Conservation (phyloP, 2,888 invertebrate genomes). For the Desoria tigrina region DNA sequence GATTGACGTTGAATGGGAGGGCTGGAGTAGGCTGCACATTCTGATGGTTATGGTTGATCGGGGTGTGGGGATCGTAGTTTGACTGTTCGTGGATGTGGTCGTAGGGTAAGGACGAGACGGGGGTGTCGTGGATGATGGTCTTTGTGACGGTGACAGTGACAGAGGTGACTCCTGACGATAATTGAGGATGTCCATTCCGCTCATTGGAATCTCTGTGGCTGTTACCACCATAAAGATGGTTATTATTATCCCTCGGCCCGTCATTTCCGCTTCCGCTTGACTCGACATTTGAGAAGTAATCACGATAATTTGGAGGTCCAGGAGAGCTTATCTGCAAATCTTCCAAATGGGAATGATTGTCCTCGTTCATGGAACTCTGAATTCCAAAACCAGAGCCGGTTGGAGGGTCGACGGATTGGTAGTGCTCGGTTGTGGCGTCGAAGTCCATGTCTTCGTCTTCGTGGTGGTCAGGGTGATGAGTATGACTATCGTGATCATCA, state of each 20-base stretch:
- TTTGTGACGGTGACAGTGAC: conserved; percentile 32
- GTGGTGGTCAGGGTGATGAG: neutral
- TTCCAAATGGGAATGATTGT: conserved; percentile 2
- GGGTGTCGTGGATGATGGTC: conserved; percentile 11
- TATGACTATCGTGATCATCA: conserved; percentile 7
- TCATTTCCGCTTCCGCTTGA: conserved; percentile 18
- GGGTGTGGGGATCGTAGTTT: too few relatives aligned
- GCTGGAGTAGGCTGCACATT: neutral
- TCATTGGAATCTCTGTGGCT: neutral
- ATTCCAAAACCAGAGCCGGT: conserved; percentile 14
- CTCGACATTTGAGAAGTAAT: conserved; percentile 32
- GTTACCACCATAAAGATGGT: neutral
- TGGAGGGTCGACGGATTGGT: conserved; percentile 17
- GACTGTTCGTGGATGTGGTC: too few relatives aligned
- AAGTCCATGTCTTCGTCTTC: conserved; percentile 16
- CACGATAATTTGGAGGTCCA: conserved; percentile 29
- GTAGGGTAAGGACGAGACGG: too few relatives aligned
- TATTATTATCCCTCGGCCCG: neutral
- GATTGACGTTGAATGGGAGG: neutral
- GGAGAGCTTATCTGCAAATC: neutral
- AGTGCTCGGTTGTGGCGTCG: conserved; percentile 35
- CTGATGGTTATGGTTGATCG: neutral
- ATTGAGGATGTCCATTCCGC: neutral
- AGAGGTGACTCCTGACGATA: conserved; percentile 7
- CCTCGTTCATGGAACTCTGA: conserved; percentile 25